Conservation (phyloP, 2,888 invertebrate genomes). For the Lasioglossum pauxillum region DNA sequence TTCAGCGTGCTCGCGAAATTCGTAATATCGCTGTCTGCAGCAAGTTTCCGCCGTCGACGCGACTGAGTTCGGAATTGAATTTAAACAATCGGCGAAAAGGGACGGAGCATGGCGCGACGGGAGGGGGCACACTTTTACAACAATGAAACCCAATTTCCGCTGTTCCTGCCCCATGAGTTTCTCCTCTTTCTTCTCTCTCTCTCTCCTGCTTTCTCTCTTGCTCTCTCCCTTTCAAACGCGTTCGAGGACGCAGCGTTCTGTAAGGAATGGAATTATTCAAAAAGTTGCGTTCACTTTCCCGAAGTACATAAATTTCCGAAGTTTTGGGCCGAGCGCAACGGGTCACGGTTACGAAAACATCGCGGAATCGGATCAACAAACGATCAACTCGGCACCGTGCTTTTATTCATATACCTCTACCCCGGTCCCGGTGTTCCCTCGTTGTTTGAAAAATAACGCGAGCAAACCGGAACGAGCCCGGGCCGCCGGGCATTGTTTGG, state of each 20-base stretch:
- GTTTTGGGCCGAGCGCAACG: constrained; percentile 15
- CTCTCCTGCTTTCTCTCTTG: background rate
- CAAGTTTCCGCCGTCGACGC: constrained; percentile 27
- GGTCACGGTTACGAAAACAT: constrained; percentile 34
- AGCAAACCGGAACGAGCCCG: constrained; percentile 12
- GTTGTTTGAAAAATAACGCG: constrained; percentile 15
- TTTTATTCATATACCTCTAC: constrained; percentile 22
- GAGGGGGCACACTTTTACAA: constrained; percentile 26
- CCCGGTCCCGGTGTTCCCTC: background rate
- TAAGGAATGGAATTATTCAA: constrained; percentile 39
- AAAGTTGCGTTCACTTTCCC: constrained; percentile 28
- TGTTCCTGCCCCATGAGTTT: constrained; percentile 14
- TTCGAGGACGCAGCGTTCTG: constrained; percentile 4
- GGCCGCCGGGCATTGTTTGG: background rate
- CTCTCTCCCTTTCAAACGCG: background rate
- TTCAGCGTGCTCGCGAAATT: constrained; percentile 24
- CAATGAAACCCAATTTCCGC: constrained; percentile 49
- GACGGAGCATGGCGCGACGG: background rate
- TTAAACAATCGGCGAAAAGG: constrained; percentile 47
- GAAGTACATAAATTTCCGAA: constrained; percentile 32
- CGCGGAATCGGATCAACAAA: constrained; percentile 22
- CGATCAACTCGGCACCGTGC: constrained; percentile 24
- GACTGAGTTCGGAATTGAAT: constrained; percentile 45
- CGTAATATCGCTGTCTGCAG: constrained; percentile 31
- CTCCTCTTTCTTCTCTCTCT: background rate